Evolutionary conservation across 2,888 invertebrate species (phyloP).

Genomic region (Metallyticus violacea): DNA sequence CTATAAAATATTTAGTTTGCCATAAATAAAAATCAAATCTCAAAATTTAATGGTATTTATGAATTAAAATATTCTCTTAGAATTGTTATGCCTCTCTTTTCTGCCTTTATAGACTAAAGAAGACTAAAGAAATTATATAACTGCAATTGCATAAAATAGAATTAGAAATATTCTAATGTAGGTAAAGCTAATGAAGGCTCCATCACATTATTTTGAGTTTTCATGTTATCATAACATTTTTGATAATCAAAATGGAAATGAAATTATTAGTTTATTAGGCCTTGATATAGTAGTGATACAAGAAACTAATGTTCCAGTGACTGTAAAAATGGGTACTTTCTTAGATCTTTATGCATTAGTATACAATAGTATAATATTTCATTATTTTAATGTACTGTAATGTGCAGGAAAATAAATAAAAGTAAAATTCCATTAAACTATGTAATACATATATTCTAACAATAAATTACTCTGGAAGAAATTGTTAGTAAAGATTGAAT

Average conservation of each 20-base stretch:
- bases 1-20: too few relatives aligned
- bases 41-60: not conserved
- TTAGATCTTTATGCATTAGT: not conserved
- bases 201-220: not conserved
- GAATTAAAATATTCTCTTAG: not conserved
- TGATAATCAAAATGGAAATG: too few relatives aligned
- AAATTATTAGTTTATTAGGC: not conserved
- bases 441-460: not conserved
- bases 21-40: too few relatives aligned
- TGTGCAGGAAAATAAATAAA: not conserved
- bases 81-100: not conserved
- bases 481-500: not conserved
- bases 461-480: not conserved
- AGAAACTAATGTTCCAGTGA: not conserved
- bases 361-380: not conserved
- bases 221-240: not conserved
- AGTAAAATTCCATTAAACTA: not conserved
- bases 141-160: not conserved
- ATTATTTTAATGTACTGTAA: not conserved
- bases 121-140: not conserved
- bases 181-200: not conserved
- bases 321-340: not conserved
- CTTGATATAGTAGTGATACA: not conserved
- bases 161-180: not conserved
- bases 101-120: not conserved